Evolutionary conservation across 2,797 vertebrate species (phyloP), one percentile per base, ranked within the genome.

Genomic region (Mycteria americana): DNA sequence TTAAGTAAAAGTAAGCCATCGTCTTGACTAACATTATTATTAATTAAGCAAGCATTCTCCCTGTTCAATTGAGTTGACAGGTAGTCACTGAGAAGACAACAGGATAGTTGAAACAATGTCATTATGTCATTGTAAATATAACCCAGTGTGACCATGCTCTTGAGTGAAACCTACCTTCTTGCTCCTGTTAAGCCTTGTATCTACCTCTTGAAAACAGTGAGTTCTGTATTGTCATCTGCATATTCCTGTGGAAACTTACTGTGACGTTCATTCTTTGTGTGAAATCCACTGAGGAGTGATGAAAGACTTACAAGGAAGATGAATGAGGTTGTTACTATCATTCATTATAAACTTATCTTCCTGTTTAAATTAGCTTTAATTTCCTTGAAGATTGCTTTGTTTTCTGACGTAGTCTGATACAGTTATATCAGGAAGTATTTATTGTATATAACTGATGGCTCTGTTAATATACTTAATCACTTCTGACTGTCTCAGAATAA

Each of bases 201-300:
- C 92, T 96, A 78, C 85, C 93, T 96, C 96, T 89, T 72, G 53
- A 81, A 73, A 68, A 30, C 37, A 68, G 75, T 31, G 69, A 83
- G 56, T 91, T 89, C 51, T 89, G 35, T 73, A 17, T 60, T 60
- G 81, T 91, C 87, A 51, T 74, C 89, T 74, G 35, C 80, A 33
- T 59, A 30, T 35, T 85, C 76, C 59, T 51, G 18, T 91, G 65
- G 84, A 86, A 81, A 28, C 87, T 88, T 76, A 18, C n/a, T 64
- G 74, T 74, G 74, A 43, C 13, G 11, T 45, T 57, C 14, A 13
- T 43, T 54, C 68, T 33, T 43, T 57, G 27, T 73, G 25, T 93
- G 80, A 84, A 74, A 88, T 69, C 30, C 60, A 23, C 30, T 28
- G 43, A 80, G 63, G 78, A 89, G 45, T 48, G 68, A 39, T 0